Evolutionary conservation across 2,888 invertebrate genomes (phyloP).

Genomic region (Pseudococcus viburni): DNA sequence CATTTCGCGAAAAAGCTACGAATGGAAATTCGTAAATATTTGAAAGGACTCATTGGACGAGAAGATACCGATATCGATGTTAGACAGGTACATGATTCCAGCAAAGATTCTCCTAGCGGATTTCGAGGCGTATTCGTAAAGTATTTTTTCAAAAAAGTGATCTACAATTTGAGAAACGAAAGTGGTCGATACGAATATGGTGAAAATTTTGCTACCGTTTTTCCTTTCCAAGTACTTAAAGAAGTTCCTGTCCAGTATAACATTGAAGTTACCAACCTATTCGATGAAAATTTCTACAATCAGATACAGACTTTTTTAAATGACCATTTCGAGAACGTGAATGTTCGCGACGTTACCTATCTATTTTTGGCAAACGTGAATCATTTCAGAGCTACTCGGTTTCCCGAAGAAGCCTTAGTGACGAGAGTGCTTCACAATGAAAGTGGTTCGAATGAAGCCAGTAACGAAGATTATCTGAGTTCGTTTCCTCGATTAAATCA

Average conservation of each 20-base stretch:
- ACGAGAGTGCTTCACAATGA: not conserved
- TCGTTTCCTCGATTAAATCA: slow-evolving; percentile 11
- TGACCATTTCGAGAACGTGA: not conserved
- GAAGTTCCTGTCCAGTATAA: not conserved
- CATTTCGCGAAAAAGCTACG: not conserved
- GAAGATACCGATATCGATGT: not conserved
- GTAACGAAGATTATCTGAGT: not conserved
- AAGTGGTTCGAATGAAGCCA: not conserved
- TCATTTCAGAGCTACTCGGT: not conserved
- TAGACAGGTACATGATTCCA: not conserved
- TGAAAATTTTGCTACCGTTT: not conserved
- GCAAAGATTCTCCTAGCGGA: not conserved
- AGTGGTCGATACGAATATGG: not conserved
- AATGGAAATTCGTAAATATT: not conserved
- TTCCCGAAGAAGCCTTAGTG: not conserved
- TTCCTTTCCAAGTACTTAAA: not conserved
- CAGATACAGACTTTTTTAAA: not conserved
- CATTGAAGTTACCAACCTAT: not conserved
- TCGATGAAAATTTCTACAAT: not conserved
- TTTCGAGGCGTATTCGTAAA: slow-evolving; percentile 2
- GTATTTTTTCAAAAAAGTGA: not conserved
- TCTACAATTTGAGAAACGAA: slow-evolving; percentile 20
- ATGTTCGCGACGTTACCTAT: no score
- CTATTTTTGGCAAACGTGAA: not conserved
- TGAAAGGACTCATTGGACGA: not conserved